These are phyloP conservation scores for Sphaerodactylus townsendi DNA, from an alignment of 2,113 vertebrate genomes.

Conservation along the genomic window DNA sequence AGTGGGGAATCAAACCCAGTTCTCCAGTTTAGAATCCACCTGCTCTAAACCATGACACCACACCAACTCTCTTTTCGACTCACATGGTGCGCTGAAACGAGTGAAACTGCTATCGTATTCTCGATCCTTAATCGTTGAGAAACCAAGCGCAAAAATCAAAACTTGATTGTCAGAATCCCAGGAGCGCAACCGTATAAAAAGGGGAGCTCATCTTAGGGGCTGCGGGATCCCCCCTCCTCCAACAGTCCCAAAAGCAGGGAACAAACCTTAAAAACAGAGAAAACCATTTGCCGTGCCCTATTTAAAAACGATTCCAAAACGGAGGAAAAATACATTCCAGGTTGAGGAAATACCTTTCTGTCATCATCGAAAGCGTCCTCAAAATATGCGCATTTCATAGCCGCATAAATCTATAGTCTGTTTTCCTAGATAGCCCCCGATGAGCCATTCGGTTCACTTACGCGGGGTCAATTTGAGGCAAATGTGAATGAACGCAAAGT, in stretches of 20 bases:
- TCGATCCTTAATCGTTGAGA: constrained; percentile 42
- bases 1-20: no score
- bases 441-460: neutral
- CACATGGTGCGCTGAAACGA: neutral
- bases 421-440: neutral
- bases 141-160: constrained; percentile 51
- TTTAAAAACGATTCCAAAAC: neutral
- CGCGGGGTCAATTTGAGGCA: neutral
- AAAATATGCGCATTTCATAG: neutral
- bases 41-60: no score
- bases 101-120: constrained; percentile 35
- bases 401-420: neutral
- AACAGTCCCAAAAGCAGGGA: no score
- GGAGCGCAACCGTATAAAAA: neutral
- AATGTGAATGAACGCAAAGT: neutral
- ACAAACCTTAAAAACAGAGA: neutral
- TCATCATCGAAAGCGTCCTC: no score
- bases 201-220: neutral
- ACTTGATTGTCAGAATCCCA: constrained; percentile 34
- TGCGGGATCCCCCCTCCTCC: neutral
- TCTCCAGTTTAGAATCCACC: no score
- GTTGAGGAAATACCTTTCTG: neutral
- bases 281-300: neutral
- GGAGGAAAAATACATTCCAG: neutral
- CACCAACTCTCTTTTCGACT: no score